Evolutionary conservation across 2,888 invertebrate species (phyloP).

Genomic region (Xestia rhomboidea): DNA sequence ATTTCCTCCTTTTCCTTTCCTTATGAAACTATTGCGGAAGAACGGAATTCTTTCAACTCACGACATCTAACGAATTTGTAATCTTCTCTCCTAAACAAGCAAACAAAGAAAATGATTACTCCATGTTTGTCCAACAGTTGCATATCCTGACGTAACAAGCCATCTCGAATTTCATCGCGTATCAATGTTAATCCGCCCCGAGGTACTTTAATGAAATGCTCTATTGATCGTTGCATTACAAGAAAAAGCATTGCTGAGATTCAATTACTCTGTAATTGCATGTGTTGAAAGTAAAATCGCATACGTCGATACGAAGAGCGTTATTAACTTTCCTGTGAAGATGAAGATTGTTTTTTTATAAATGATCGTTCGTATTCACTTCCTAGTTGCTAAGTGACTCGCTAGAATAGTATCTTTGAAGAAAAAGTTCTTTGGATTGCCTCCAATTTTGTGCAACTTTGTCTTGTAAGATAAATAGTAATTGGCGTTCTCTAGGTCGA

Average conservation of each 20-base stretch:
- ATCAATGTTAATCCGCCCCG: slow-evolving; percentile 66
- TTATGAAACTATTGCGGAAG: slow-evolving; percentile 53
- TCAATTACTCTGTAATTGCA: slow-evolving; percentile 66
- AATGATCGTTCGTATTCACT: slow-evolving; percentile 48
- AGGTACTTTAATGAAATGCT: slow-evolving; percentile 68
- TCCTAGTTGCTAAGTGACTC: slow-evolving; percentile 47
- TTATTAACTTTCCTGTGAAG: slow-evolving; percentile 59
- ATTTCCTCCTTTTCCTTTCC: slow-evolving; percentile 55
- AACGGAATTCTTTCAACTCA: slow-evolving; percentile 53
- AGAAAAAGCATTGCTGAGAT: slow-evolving; percentile 67
- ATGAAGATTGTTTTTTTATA: slow-evolving; percentile 44
- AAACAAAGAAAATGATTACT: slow-evolving; percentile 49
- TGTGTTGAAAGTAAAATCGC: slow-evolving; percentile 71
- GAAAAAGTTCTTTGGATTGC: slow-evolving; percentile 29
- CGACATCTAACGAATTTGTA: slow-evolving; percentile 48
- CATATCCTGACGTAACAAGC: slow-evolving; percentile 55
- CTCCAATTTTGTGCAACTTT: slow-evolving; percentile 39
- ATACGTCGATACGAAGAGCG: slow-evolving; percentile 53
- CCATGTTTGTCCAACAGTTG: slow-evolving; percentile 46
- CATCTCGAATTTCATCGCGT: slow-evolving; percentile 66
- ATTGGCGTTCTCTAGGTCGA: slow-evolving; percentile 17
- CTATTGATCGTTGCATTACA: slow-evolving; percentile 67
- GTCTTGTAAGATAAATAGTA: slow-evolving; percentile 21
- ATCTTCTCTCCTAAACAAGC: slow-evolving; percentile 26
- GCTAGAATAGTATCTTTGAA: slow-evolving; percentile 27